A percentile compares a stretch with the other conserved stretches of the same genome.
Evolutionary conservation across 2,797 vertebrate genomes (phyloP).

Genomic region (Selene dorsalis): DNA sequence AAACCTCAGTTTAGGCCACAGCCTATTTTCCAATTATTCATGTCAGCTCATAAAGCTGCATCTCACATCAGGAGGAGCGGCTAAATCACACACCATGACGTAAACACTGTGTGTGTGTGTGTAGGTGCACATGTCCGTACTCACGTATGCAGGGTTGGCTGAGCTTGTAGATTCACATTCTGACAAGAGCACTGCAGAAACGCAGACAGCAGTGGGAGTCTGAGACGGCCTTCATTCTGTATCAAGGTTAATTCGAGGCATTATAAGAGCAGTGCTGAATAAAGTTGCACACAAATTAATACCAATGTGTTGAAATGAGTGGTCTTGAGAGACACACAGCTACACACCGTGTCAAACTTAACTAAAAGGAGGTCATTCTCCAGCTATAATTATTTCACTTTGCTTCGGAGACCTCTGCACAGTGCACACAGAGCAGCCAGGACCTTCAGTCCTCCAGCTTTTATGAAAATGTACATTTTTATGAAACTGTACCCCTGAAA

Average conservation of each 20-base stretch:
- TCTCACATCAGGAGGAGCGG: conserved; percentile 40
- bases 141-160: background rate
- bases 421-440: background rate
- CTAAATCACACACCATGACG: conserved; percentile 47
- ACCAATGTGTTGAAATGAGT: conserved; percentile 34
- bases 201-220: conserved; percentile 12
- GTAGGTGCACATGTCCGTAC: background rate
- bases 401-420: conserved; percentile 30
- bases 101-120: conserved; percentile 6
- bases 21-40: conserved; percentile 50
- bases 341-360: conserved; percentile 43
- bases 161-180: conserved; percentile 21
- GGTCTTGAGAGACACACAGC: conserved; percentile 44
- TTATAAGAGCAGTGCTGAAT: conserved; percentile 28
- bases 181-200: conserved; percentile 31
- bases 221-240: conserved; percentile 19
- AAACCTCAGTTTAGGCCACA: conserved; percentile 36
- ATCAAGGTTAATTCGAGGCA: conserved; percentile 46
- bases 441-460: conserved; percentile 23
- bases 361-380: conserved; percentile 53
- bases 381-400: conserved; percentile 55
- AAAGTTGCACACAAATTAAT: conserved; percentile 44
- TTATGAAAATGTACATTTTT: conserved; percentile 41
- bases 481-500: conserved; percentile 26
- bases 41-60: conserved; percentile 45